These are phyloP conservation scores for Brassicogethes aeneus DNA, from an alignment of 2,888 invertebrate genomes.

Conservation along the genomic window DNA sequence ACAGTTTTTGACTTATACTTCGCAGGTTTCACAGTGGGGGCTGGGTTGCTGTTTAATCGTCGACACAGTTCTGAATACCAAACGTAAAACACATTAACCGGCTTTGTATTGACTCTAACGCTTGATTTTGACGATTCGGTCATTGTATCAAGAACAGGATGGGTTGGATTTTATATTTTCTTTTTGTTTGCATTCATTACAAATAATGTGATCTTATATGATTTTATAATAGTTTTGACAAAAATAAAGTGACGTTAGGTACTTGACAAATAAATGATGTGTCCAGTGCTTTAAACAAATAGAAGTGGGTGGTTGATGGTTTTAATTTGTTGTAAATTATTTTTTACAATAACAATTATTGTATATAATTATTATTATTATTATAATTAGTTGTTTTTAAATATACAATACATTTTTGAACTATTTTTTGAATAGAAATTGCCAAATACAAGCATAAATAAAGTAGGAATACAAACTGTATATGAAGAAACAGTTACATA, in stretches of 20 bases:
- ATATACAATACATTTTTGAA: too few species aligned
- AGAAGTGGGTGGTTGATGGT: too few species aligned
- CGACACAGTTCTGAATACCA: conserved; percentile 40
- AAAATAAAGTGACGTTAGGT: too few species aligned
- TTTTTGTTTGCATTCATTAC: not conserved
- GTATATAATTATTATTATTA: not conserved
- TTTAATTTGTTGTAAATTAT: too few species aligned
- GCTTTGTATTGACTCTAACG: conserved; percentile 25
- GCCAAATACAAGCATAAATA: too few species aligned
- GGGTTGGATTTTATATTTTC: not conserved
- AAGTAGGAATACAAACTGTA: too few species aligned
- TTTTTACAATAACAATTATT: not conserved
- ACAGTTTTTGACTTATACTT: conserved; percentile 35
- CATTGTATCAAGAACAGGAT: not conserved
- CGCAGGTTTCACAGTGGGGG: conserved; percentile 32
- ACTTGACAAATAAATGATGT: too few species aligned
- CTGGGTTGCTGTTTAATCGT: conserved; percentile 32
- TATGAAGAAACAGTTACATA: too few species aligned
- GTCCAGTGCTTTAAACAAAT: too few species aligned
- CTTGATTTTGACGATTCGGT: conserved; percentile 16
- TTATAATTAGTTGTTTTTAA: too few species aligned
- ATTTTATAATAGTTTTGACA: not conserved
- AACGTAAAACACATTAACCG: conserved; percentile 37
- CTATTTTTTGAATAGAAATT: too few species aligned
- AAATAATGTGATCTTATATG: not conserved